phyloP scores from a whole-genome alignment of 2,888 invertebrate species.

The Girardia tigrina region DNA sequence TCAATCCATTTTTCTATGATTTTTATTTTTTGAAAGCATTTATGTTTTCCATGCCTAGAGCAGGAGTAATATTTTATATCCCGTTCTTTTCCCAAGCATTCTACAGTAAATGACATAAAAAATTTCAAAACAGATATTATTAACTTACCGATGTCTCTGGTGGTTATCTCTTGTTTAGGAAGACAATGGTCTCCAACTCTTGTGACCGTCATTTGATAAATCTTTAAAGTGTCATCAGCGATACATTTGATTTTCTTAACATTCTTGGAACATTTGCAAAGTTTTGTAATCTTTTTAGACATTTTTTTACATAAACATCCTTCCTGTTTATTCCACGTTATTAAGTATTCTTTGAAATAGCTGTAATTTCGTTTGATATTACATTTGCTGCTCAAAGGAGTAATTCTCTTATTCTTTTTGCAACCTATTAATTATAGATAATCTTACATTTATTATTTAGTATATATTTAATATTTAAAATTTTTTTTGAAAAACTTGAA shows the following conservation, averaged over 20 bases:
- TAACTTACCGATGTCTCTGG: conserved; percentile 30
- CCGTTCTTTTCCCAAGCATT: background rate
- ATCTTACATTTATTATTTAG: no score
- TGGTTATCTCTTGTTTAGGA: conserved; percentile 29
- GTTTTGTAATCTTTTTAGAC: conserved; percentile 24
- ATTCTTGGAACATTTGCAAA: conserved; percentile 28
- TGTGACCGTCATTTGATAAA: conserved; percentile 23
- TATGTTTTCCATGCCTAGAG: conserved; percentile 6
- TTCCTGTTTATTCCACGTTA: conserved; percentile 24
- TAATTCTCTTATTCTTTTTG: conserved; percentile 24
- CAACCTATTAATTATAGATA: no score
- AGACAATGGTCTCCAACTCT: conserved; percentile 18
- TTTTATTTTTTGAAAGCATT: conserved; percentile 11
- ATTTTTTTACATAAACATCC: conserved; percentile 24
- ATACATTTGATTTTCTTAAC: conserved; percentile 26
- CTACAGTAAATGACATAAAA: background rate
- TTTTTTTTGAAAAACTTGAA: no score
- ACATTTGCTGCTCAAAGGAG: conserved; percentile 16
- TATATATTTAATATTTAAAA: no score
- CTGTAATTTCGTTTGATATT: conserved; percentile 8
- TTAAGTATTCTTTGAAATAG: background rate
- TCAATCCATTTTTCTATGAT: conserved; percentile 1
- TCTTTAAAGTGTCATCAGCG: conserved; percentile 29
- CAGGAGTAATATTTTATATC: background rate
- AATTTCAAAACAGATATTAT: background rate